Evolutionary conservation across 2,113 vertebrate genomes (phyloP), one percentile per base, ranked within the genome.

Genomic region (Athene noctua): DNA sequence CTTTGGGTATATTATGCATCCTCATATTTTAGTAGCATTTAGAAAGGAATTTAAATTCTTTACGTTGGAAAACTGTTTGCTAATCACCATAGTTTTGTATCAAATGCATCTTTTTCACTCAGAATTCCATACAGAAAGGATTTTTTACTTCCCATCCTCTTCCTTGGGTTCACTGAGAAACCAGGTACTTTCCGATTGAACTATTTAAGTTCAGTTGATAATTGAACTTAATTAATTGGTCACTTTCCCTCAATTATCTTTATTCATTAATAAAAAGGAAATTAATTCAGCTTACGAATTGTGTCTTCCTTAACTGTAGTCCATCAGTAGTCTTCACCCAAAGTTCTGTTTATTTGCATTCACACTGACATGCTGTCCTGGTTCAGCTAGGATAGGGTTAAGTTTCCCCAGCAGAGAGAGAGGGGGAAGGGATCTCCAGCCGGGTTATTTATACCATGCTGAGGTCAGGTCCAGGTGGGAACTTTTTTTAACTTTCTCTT

Each of bases 1-100:
- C 94, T 92, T 96, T 96, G 93, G 89, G 78, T 96, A 15, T 97
- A 95, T 93, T 77, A 70, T 94, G 84, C 80, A 90, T 95, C 74
- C 84, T 97, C 80, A 38, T 91, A 88, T 63, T 95, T 51, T 90
- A 86, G 91, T 78, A 77, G 79, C 23, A 15, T 67, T 90, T 93
- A 96, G 97, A 94, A 94, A 97, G 87, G 84, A 61, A 83, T 30
- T 72, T 34, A 66, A 87, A 36, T 70, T 84, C 34, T 91, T 87
- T 38, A 51, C 2, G 0, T 52, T 52, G 49, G 59, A 38, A 57
- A 70, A 72, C 16, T 27, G 68, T 20, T 88, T 79, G n/a, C 44
- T 87, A 29, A 85, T 83, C 52, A 65, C 61, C 71, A 57, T 26
- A 57, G 23, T 70, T 90, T 78, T 79, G 21, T 80, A 57, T 71